Base-by-base conservation (phyloP, 2,113 vertebrate species). In the Ginglymostoma cirratum region DNA sequence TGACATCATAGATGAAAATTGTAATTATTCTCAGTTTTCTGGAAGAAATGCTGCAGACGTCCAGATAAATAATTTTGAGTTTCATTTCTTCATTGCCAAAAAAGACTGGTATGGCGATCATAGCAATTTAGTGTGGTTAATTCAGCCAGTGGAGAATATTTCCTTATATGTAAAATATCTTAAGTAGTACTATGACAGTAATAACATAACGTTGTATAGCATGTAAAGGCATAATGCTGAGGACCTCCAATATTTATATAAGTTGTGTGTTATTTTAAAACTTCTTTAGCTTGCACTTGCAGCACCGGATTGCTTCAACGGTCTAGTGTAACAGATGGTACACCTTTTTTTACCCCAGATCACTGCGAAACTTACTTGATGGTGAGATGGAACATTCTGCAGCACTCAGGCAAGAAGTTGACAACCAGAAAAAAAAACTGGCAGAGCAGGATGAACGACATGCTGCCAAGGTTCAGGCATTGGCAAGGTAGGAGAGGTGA, bases 371-470 rank as follows among this genome's bases (percentile, higher is more conserved):
- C 96, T 98, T 99, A 96, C 97, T 99, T 67, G 99, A 99, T 0
- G 98, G 98, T 2, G 99, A 99, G 98, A 99, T 99, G 99, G 99
- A 99, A 96, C 99, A 99, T 96, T 99, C 99, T 0, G 98, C 99
- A 0, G 98, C 97, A 0, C 98, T 99, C 55, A 98, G 99, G 96
- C 99, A 99, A 96, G 99, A 99, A 96, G 97, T 98, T 0, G 98
- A 99, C 96, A 96, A 96, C 96, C 97, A 98, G 97, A 98, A 98
- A 86, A 98, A 96, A 97, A 99, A 98, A 96, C 96, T 97, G 96
- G 97, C 98, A 0, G 99, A 99, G 67, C 98, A 99, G 96, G 99
- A 99, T 96, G 99, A 99, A 96, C 97, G 99, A 96, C 98, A 99
- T 19, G 95, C 97, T 4, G 97, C 95, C 0, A 99, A 99, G 97